Evolutionary conservation across 2,797 vertebrate genomes (phyloP).

Genomic region (Sebastes trivittatus): DNA sequence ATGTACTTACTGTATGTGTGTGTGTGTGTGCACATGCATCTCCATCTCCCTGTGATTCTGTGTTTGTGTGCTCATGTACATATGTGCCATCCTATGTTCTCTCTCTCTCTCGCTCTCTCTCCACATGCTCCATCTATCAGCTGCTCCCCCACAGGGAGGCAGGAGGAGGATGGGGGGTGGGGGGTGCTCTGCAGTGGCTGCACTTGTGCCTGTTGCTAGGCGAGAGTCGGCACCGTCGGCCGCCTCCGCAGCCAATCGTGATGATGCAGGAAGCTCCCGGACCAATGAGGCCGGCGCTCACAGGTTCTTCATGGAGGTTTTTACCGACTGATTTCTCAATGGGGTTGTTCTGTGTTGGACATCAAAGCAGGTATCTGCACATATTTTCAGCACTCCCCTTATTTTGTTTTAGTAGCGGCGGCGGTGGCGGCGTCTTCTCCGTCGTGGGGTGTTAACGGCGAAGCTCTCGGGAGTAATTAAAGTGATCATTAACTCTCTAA

Average conservation of each 20-base stretch:
- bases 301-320: constrained; percentile 27
- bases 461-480: not conserved
- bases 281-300: constrained; percentile 54
- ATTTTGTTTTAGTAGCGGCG: not conserved
- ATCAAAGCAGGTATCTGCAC: constrained; percentile 51
- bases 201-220: constrained; percentile 74
- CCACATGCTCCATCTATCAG: constrained; percentile 45
- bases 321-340: constrained; percentile 44
- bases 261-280: constrained; percentile 25
- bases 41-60: constrained; percentile 25
- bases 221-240: constrained; percentile 40
- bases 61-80: constrained; percentile 35
- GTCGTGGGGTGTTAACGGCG: not conserved
- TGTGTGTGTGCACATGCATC: not conserved
- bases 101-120: not conserved
- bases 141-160: constrained; percentile 47
- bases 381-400: constrained; percentile 27
- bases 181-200: constrained; percentile 15
- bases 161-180: not conserved
- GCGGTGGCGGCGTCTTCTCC: not conserved
- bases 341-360: constrained; percentile 45
- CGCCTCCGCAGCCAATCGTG: constrained; percentile 57
- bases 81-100: constrained; percentile 21
- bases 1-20: constrained; percentile 26
- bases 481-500: not conserved